Evolutionary conservation across 2,888 invertebrate genomes (phyloP), one percentile per base, ranked within the genome.

Genomic region (Agrotis segetum): DNA sequence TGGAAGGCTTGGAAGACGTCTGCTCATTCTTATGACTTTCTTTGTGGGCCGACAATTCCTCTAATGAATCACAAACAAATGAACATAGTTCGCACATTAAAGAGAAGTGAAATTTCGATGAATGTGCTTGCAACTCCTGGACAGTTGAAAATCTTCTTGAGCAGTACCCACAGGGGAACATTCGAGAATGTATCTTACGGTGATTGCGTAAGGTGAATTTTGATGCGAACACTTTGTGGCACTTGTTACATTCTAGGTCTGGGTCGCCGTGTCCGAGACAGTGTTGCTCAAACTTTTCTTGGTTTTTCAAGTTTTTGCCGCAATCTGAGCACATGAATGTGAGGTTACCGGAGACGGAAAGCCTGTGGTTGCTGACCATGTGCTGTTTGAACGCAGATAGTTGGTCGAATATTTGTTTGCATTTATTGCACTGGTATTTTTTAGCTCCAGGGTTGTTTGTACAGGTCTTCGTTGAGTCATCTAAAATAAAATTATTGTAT

Each of bases 211-310:
- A 85, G 11, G 94, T 94, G 67, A 93, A 94, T 74, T 96, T 95
- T 17, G 96, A 93, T 0, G 96, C 94, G 85, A 95, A 96, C 0
- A 96, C 96, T 86, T 96, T 96, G 21, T 88, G 90, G 85, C 96
- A 96, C 75, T 91, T 91, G 16, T 87, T 82, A 75, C 96, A 96
- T 87, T 96, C 96, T 7, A 94, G 71, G 0, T 96, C 94, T 0
- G 96, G 96, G 83, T 96, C 91, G 0, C 96, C 96, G 69, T 96
- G 96, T 0, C 93, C 93, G 34, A 91, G 85, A 78, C 92, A 90
- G 83, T 96, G 96, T 17, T 86, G 81, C 53, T 94, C 92, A 71
- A 92, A 95, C 77, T 96, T 96, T 65, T 91, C 87, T 64, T 90
- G 88, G 21, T 77, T 92, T 71, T 95, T 96, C 1, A 96, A 85